A percentile compares a stretch with the other conserved stretches of the same genome.
phyloP scores from a whole-genome alignment of 2,888 invertebrate genomes.

The Halictus quadricinctus region DNA sequence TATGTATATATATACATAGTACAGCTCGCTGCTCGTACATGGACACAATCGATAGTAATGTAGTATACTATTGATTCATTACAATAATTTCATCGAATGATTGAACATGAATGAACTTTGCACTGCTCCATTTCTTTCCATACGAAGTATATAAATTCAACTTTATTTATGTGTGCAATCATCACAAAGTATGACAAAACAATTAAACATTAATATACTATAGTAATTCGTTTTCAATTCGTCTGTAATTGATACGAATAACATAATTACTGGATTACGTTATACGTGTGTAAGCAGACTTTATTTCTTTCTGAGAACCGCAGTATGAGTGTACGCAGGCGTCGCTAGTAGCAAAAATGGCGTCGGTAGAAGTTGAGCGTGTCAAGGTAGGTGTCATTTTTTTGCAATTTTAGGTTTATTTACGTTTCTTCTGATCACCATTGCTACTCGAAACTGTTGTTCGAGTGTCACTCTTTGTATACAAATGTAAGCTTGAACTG shows the following conservation, averaged over 20 bases:
- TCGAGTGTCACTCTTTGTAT: conserved; percentile 3
- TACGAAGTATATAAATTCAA: not conserved
- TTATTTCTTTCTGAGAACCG: conserved; percentile 16
- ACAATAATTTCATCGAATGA: not conserved
- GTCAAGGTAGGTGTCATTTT: conserved; percentile 78
- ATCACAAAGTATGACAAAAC: not conserved
- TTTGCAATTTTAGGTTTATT: conserved; percentile 31
- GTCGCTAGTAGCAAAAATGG: conserved; percentile 83
- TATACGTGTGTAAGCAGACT: not conserved
- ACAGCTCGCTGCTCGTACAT: not conserved
- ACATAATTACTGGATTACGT: not conserved
- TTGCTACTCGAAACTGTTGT: not conserved
- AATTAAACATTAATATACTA: not conserved
- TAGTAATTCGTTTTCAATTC: not conserved
- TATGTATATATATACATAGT: not conserved
- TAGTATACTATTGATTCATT: conserved; percentile 1
- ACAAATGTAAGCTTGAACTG: not conserved
- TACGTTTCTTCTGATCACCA: not conserved
- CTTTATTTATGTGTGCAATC: too few relatives aligned
- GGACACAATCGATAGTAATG: not conserved
- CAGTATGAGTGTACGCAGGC: conserved; percentile 51
- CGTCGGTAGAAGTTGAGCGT: conserved; percentile 83
- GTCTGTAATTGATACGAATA: conserved; percentile 7
- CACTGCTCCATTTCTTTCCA: not conserved
- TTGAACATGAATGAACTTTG: not conserved